Percentiles rank a stretch among this genome's conserved stretches.
These are phyloP conservation scores for Coreoperca whiteheadi DNA, from an alignment of 2,113 vertebrate species.

Conservation along the genomic window DNA sequence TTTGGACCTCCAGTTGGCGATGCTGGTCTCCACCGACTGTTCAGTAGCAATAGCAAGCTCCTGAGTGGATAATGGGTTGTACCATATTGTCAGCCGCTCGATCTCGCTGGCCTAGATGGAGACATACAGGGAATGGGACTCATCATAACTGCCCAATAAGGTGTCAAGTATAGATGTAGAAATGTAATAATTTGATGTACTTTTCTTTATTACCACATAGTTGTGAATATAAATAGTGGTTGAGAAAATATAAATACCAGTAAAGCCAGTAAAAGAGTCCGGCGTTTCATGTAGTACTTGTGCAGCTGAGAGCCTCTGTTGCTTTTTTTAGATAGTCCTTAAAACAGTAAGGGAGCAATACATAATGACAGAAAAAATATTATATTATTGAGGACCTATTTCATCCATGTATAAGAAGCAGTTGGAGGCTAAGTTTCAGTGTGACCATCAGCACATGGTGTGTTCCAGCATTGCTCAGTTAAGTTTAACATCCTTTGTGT, in stretches of 20 bases:
- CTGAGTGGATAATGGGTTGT: constrained; percentile 94
- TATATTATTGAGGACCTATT: neutral
- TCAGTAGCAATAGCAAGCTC: constrained; percentile 91
- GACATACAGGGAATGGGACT: neutral
- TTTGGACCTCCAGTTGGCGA: constrained; percentile 97
- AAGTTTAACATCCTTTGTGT: neutral
- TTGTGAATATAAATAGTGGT: neutral
- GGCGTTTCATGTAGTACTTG: constrained; percentile 98
- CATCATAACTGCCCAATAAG: neutral
- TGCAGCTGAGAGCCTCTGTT: constrained; percentile 96
- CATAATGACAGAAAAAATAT: neutral
- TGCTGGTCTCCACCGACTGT: constrained; percentile 94
- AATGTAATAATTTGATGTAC: neutral
- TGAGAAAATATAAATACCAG: constrained; percentile 82
- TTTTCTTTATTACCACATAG: neutral
- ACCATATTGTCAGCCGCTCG: constrained; percentile 95
- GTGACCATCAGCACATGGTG: neutral
- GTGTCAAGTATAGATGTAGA: neutral
- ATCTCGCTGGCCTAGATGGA: constrained; percentile 92
- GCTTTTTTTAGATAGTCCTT: constrained; percentile 97
- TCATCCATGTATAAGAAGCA: neutral
- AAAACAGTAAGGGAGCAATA: constrained; percentile 49
- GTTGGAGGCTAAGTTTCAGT: neutral
- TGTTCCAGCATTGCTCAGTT: neutral
- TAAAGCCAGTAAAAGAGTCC: constrained; percentile 91